Conservation (phyloP, 2,888 invertebrate species). For the Lepidocyrtinus sp. region DNA sequence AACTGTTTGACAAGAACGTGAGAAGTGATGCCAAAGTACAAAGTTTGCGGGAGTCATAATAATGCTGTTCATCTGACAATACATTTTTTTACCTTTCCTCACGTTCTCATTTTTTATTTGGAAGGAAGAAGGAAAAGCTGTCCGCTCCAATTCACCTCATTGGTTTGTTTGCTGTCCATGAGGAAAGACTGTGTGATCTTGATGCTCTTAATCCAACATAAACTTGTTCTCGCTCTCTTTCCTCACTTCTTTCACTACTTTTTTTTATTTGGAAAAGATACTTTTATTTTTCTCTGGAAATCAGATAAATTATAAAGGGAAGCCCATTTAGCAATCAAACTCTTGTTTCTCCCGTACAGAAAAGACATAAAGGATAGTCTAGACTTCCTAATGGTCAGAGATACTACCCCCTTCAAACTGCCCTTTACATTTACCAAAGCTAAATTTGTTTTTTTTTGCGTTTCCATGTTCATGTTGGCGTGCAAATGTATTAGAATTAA, state of each 20-base stretch:
- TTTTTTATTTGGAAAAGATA: not conserved
- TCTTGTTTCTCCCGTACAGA: slow-evolving; percentile 31
- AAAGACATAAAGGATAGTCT: not conserved
- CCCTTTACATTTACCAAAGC: not conserved
- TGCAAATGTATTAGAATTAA: slow-evolving; percentile 43
- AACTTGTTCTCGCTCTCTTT: slow-evolving; percentile 19
- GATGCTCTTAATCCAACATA: slow-evolving; percentile 56
- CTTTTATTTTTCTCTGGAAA: slow-evolving; percentile 3
- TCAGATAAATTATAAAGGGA: slow-evolving; percentile 24
- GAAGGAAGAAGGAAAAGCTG: slow-evolving; percentile 24
- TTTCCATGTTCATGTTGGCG: slow-evolving; percentile 2
- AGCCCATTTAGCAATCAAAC: slow-evolving; percentile 51
- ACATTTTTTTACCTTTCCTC: slow-evolving; percentile 31
- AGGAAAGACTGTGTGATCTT: slow-evolving; percentile 12
- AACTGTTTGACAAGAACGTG: slow-evolving; percentile 7
- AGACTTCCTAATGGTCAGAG: slow-evolving; percentile 2
- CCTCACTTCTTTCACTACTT: not conserved
- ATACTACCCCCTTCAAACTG: slow-evolving; percentile 7
- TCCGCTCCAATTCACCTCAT: slow-evolving; percentile 61
- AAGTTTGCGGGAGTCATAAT: slow-evolving; percentile 17
- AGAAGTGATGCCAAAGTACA: slow-evolving; percentile 20
- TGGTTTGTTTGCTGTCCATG: slow-evolving; percentile 55
- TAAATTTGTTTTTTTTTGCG: not conserved
- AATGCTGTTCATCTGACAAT: slow-evolving; percentile 10
- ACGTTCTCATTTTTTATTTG: slow-evolving; percentile 16